Conservation (phyloP, 2,113 vertebrate species). For the Oreochromis niloticus region DNA sequence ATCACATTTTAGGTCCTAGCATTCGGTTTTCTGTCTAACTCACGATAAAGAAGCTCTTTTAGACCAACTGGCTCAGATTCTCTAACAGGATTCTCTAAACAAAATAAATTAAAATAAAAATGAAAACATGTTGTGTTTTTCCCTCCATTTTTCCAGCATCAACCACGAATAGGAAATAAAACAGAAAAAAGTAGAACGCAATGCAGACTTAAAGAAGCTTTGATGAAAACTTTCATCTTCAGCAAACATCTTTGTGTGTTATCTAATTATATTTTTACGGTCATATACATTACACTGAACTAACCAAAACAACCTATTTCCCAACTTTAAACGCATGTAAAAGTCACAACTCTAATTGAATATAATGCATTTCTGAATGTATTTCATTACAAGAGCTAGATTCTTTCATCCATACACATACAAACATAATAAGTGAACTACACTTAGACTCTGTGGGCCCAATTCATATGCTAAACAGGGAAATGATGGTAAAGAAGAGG, state of each 20-base stretch:
- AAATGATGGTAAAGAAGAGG: constrained; percentile 39
- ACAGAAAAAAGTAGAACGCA: not conserved
- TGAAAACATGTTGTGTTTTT: not conserved
- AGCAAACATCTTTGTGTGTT: not conserved
- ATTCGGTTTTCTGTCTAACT: not conserved
- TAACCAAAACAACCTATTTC: constrained; percentile 19
- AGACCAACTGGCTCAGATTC: not conserved
- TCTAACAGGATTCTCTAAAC: not conserved
- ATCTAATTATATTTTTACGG: constrained; percentile 23
- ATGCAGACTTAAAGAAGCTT: not conserved
- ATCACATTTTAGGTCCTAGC: not conserved
- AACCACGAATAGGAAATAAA: not conserved
- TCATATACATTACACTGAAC: not conserved
- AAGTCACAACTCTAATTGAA: constrained; percentile 22
- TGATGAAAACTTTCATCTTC: not conserved
- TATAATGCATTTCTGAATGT: constrained; percentile 14
- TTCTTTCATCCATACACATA: not conserved
- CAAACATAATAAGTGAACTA: constrained; percentile 32
- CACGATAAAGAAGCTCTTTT: not conserved
- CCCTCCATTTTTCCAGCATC: not conserved
- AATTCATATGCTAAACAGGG: constrained; percentile 50
- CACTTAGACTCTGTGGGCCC: not conserved
- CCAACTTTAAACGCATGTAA: not conserved
- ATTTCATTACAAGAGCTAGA: not conserved
- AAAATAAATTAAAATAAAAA: not conserved